Evolutionary conservation across 23 tunicate species (phyloP).

Genomic region (Styela plicata): DNA sequence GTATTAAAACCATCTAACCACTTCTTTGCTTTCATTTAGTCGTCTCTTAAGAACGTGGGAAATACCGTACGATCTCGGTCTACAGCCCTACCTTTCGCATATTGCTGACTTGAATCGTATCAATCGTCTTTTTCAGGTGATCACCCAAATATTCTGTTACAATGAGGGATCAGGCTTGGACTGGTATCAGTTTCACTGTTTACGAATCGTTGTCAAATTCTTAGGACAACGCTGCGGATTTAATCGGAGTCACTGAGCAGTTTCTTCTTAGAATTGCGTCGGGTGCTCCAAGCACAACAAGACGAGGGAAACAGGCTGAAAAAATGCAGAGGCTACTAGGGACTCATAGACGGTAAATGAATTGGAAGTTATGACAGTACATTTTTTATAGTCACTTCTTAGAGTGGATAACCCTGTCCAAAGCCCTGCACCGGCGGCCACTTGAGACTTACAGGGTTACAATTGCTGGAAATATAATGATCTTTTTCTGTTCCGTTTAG

Average conservation of each 20-base stretch:
- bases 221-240: constrained; percentile 55
- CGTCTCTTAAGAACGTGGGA: no score
- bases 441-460: no score
- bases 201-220: constrained; percentile 49
- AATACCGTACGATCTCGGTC: no score
- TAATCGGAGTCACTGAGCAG: constrained; percentile 67
- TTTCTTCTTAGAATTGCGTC: constrained; percentile 64
- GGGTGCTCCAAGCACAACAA: constrained; percentile 20
- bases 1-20: no score
- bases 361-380: no score
- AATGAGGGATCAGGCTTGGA: constrained; percentile 41
- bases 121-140: constrained; percentile 37
- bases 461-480: no score
- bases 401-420: no score
- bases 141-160: constrained; percentile 55
- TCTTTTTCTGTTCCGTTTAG: no score
- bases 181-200: constrained; percentile 63
- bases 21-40: no score
- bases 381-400: no score
- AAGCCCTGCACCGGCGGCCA: no score
- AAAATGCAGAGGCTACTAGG: constrained; percentile 40
- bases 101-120: neutral
- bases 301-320: constrained; percentile 30
- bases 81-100: no score
- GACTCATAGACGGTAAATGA: constrained; percentile 70